Conservation (phyloP, 2,888 invertebrate species). For the Graphium colonna region DNA sequence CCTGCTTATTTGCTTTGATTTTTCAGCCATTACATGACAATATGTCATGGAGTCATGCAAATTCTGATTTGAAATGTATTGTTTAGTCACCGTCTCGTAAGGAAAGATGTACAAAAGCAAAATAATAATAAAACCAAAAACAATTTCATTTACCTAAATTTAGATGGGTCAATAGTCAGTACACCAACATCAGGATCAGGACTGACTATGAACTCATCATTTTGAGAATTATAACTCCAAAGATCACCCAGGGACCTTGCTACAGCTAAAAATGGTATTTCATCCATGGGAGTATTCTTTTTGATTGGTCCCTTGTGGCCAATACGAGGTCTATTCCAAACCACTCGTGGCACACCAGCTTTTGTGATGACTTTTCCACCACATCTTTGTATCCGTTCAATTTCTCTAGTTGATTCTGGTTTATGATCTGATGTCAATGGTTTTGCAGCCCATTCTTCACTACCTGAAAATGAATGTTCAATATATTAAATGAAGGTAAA, state of each 20-base stretch:
- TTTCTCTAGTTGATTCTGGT: constrained; percentile 93
- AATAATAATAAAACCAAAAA: constrained; percentile 1
- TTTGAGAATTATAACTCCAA: constrained; percentile 97
- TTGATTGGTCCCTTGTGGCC: constrained; percentile 91
- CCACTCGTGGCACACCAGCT: constrained; percentile 95
- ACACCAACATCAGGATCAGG: constrained; percentile 98
- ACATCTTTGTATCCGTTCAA: constrained; percentile 88
- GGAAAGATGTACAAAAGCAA: no score
- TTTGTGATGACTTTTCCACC: constrained; percentile 88
- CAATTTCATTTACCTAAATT: constrained; percentile 72
- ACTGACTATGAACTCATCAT: constrained; percentile 96
- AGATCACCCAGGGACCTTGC: constrained; percentile 97
- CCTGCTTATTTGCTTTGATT: no score
- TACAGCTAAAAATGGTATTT: constrained; percentile 97
- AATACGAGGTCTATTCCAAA: constrained; percentile 95
- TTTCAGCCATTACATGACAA: no score
- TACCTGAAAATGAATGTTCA: constrained; percentile 70
- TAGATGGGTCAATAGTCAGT: constrained; percentile 87
- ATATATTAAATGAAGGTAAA: no score
- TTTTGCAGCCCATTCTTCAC: constrained; percentile 88
- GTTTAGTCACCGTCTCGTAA: no score
- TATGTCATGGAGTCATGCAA: no score
- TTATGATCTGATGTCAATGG: constrained; percentile 96
- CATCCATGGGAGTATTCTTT: constrained; percentile 93
- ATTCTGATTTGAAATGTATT: no score